Percentiles rank a stretch among this genome's conserved stretches.
phyloP scores from a whole-genome alignment of 1,140 invertebrate genomes.

The Campoletis sonorensis region DNA sequence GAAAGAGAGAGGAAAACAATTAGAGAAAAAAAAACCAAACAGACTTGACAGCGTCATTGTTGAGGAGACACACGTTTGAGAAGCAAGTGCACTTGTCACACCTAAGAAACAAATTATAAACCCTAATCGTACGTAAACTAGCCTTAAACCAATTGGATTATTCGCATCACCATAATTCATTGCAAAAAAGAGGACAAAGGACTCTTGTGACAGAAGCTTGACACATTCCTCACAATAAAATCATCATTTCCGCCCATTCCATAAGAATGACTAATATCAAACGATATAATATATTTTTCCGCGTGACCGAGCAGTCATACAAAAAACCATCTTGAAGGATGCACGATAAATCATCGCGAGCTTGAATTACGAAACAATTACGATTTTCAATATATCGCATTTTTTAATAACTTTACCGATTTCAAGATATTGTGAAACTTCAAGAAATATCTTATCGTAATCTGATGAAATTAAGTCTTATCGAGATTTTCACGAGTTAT shows the following conservation, averaged over 20 bases:
- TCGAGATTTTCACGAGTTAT: neutral
- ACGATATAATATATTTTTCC: neutral
- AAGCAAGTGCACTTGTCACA: neutral
- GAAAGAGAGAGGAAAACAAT: neutral
- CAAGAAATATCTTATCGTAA: neutral
- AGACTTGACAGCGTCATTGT: neutral
- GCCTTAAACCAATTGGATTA: neutral
- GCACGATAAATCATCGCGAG: too few species aligned
- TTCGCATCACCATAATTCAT: too few species aligned
- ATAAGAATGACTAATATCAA: constrained; percentile 28
- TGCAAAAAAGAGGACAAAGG: neutral
- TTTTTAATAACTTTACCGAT: too few species aligned
- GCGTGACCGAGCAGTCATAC: neutral
- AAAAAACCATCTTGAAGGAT: neutral
- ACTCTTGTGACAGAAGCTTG: neutral
- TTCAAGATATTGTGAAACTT: too few species aligned
- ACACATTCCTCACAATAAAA: constrained; percentile 23
- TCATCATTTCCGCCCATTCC: constrained; percentile 28
- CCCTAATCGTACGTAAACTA: neutral
- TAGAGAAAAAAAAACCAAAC: neutral
- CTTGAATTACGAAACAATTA: too few species aligned
- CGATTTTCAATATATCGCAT: too few species aligned
- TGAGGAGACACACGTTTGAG: neutral
- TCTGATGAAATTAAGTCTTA: neutral
- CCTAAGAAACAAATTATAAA: neutral